These are phyloP conservation scores for Drosophila bifasciata DNA, from an alignment of 1,140 invertebrate species.

Conservation along the genomic window DNA sequence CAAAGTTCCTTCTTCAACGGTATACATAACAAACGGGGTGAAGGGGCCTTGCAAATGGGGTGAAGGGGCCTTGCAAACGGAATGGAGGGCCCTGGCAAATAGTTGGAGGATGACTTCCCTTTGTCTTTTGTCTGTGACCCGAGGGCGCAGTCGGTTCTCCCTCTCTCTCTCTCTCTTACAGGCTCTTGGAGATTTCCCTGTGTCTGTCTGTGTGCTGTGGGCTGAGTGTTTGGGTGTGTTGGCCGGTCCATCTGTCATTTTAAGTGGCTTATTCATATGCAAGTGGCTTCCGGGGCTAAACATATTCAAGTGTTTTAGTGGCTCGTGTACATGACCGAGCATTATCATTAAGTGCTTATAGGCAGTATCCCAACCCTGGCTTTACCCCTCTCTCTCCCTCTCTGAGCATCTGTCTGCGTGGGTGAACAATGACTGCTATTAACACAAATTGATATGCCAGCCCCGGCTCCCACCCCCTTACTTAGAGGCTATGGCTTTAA, in stretches of 20 bases:
- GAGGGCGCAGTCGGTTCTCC: conserved; percentile 31
- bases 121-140: conserved; percentile 69
- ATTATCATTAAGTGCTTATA: conserved; percentile 83
- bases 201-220: conserved; percentile 15
- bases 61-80: conserved; percentile 56
- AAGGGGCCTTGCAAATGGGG: conserved; percentile 52
- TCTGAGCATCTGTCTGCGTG: conserved; percentile 14
- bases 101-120: conserved; percentile 71
- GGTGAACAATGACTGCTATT: conserved; percentile 78
- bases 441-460: conserved; percentile 78
- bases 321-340: conserved; percentile 79
- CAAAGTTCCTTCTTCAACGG: too few relatives aligned
- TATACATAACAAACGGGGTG: conserved; percentile 7
- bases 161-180: neutral
- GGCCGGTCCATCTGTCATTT: conserved; percentile 76
- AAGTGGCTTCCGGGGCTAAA: conserved; percentile 81
- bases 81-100: too few relatives aligned
- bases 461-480: conserved; percentile 7
- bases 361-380: conserved; percentile 38
- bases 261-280: conserved; percentile 83
- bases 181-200: conserved; percentile 6
- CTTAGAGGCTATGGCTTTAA: conserved; percentile 35
- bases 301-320: conserved; percentile 83
- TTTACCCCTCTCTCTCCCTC: neutral
- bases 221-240: conserved; percentile 24